These are phyloP conservation scores for Mesorhabditis belari DNA, from an alignment of 2,888 invertebrate species.

Conservation along the genomic window DNA sequence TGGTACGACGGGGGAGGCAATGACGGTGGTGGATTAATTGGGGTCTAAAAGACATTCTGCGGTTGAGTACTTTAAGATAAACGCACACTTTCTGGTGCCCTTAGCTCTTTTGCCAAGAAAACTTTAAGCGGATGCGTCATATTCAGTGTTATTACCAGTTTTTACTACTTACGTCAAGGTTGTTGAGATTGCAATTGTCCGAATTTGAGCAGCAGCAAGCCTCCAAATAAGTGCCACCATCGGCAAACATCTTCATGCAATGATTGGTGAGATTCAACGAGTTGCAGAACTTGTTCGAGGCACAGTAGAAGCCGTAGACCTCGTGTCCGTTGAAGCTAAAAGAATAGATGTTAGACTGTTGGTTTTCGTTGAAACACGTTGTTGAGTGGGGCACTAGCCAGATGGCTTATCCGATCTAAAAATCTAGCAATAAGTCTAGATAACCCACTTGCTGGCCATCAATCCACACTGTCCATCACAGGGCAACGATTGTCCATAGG, in stretches of 20 bases:
- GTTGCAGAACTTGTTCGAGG: neutral
- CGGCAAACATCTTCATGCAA: neutral
- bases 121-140: no score
- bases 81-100: no score
- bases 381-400: no score
- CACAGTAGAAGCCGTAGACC: neutral
- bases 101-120: no score
- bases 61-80: no score
- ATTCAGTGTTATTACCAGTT: no score
- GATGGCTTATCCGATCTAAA: no score
- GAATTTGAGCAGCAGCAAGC: neutral
- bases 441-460: constrained; percentile 10
- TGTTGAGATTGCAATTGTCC: neutral
- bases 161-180: no score
- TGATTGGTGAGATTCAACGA: neutral
- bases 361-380: no score
- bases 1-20: constrained; percentile 6
- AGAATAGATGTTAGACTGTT: no score
- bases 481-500: neutral
- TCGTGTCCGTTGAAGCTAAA: neutral
- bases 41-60: no score
- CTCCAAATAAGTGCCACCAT: neutral
- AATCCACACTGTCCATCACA: constrained; percentile 28
- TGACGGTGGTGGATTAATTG: neutral
- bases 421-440: no score